Conservation (phyloP, 1,140 invertebrate genomes). For the Thalassaphorura encarpata region DNA sequence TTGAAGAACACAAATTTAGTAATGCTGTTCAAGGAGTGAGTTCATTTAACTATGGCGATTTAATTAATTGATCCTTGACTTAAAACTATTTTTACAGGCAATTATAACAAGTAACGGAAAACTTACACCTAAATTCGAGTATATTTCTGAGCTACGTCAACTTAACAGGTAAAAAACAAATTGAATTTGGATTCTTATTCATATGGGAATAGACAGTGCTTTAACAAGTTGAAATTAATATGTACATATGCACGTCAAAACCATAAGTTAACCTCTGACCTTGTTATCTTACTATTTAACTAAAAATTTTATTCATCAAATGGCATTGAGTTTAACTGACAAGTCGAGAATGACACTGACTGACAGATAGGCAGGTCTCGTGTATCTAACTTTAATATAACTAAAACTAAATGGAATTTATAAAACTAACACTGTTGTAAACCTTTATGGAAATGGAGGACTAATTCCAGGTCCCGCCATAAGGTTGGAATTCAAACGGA, state of each 20-base stretch:
- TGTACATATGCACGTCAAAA: neutral
- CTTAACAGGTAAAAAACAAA: slow-evolving; percentile 38
- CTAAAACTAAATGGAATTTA: too few species aligned
- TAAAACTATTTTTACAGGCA: slow-evolving; percentile 49
- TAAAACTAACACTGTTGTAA: too few species aligned
- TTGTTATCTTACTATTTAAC: too few species aligned
- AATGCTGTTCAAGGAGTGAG: slow-evolving; percentile 71
- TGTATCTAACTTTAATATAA: too few species aligned
- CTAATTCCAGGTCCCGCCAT: slow-evolving; percentile 5
- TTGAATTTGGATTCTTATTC: neutral
- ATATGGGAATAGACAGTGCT: neutral
- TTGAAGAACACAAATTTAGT: slow-evolving; percentile 67
- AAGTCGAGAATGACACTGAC: too few species aligned
- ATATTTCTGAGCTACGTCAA: slow-evolving; percentile 79
- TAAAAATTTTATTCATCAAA: too few species aligned
- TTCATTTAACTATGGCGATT: slow-evolving; percentile 31
- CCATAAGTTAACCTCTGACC: neutral
- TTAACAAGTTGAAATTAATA: neutral
- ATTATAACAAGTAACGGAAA: slow-evolving; percentile 93
- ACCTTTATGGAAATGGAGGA: too few species aligned
- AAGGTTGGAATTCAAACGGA: slow-evolving; percentile 4
- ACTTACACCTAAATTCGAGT: slow-evolving; percentile 85
- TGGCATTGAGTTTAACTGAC: too few species aligned
- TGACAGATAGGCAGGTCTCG: too few species aligned
- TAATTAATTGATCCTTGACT: neutral